Percentiles rank a stretch among this genome's conserved stretches.
phyloP scores from a whole-genome alignment of 1,140 invertebrate species.

The Eurytemora carolleeae region DNA sequence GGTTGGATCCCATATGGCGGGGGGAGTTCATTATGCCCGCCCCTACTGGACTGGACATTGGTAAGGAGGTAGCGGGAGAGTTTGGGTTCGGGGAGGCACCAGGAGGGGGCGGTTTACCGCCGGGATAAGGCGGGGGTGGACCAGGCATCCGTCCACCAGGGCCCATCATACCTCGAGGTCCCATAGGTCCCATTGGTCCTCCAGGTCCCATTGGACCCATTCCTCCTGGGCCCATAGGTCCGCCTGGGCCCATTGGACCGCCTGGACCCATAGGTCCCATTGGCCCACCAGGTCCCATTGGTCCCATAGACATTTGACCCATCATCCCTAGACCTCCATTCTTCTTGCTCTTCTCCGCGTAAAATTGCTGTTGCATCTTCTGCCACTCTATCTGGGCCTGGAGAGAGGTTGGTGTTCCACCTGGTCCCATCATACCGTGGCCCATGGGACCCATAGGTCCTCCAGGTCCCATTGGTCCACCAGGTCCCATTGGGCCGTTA shows the following conservation, averaged over 20 bases:
- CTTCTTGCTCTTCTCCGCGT: conserved; percentile 41
- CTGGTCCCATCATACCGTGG: conserved; percentile 27
- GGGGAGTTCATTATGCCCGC: conserved; percentile 18
- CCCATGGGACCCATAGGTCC: conserved; percentile 37
- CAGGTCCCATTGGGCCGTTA: conserved; percentile 20
- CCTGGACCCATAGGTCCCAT: conserved; percentile 28
- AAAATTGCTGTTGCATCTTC: conserved; percentile 62
- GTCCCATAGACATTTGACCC: conserved; percentile 21
- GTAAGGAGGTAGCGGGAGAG: conserved; percentile 19
- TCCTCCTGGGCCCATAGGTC: conserved; percentile 18
- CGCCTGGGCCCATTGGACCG: conserved; percentile 20
- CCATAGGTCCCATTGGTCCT: conserved; percentile 43
- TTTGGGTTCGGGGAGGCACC: conserved; percentile 17
- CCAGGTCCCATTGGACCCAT: conserved; percentile 50
- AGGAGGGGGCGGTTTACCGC: conserved; percentile 20
- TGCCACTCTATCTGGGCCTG: conserved; percentile 58
- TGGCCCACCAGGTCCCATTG: conserved; percentile 21
- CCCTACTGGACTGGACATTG: conserved; percentile 13
- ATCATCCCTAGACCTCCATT: conserved; percentile 29
- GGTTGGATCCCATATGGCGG: conserved; percentile 19
- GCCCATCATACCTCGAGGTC: conserved; percentile 17
- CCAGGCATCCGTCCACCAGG: conserved; percentile 38
- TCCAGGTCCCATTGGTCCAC: conserved; percentile 18
- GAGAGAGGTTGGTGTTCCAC: conserved; percentile 30
- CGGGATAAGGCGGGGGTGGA: conserved; percentile 57